Evolutionary conservation across 2,888 invertebrate species (phyloP), one percentile per base, ranked within the genome.

Genomic region (Campopleginae sp.): DNA sequence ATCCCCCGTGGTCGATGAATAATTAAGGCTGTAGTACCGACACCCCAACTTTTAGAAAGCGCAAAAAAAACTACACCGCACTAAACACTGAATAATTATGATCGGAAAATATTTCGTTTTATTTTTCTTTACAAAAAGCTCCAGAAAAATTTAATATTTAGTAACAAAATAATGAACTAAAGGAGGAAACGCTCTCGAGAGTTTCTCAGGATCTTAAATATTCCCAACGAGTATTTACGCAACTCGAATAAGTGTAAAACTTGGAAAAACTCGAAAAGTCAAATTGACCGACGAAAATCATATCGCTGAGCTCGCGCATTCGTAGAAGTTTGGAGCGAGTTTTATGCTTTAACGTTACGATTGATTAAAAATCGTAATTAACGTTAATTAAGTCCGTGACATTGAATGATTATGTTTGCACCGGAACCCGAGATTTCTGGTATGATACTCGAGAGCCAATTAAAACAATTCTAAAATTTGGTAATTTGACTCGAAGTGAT

Each of bases 1-100:
- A 72, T 71, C 71, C 58, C 72, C 42, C 44, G 12, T 58, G 61
- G 23, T 70, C 33, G 61, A 58, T 44, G 42, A 70, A 65, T 71
- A 71, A 82, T 31, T 51, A n/a, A 44, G 63, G 65, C 23, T 17
- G 70, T 61, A 19, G 70, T 61, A 19, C 27, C 19, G 54, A 14
- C 33, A 31, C 19, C 2, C 19, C 12, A 12, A 38, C 5, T 8
- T 14, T 42, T 0, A 38, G 63, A 33, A 44, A 48, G 31, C 48
- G 12, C 8, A n/a, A 46, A 12, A 19, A n/a, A 31, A 44, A 63
- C 23, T 46, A 5, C 17, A 23, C 31, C 5, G 38, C 19, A 19
- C 17, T 38, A 7, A 27, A 7, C 33, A 51, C n/a, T 19, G 8
- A 51, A 8, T 51, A 51, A 51, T n/a, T 51, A n/a, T n/a, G 7